These are phyloP conservation scores for Cataglyphis cursor DNA, from an alignment of 2,888 invertebrate genomes.

Conservation along the genomic window DNA sequence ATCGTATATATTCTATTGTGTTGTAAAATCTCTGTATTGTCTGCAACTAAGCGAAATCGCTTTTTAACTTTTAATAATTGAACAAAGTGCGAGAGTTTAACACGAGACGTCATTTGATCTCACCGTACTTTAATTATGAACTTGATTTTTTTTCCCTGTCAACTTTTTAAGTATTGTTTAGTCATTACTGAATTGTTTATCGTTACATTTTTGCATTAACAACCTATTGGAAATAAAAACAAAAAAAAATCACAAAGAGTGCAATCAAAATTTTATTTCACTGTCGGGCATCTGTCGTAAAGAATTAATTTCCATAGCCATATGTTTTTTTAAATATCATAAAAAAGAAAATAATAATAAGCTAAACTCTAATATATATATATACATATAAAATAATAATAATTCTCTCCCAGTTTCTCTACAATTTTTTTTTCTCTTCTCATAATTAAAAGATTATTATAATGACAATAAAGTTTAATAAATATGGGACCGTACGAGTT, in stretches of 20 bases:
- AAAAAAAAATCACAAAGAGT: neutral
- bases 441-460: neutral
- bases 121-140: neutral
- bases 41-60: neutral
- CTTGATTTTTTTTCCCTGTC: neutral
- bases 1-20: neutral
- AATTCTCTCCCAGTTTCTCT: neutral
- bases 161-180: neutral
- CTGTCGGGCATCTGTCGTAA: constrained; percentile 31
- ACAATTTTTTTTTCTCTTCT: neutral
- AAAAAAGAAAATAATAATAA: neutral
- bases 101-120: neutral
- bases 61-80: constrained; percentile 10
- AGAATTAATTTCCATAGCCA: constrained; percentile 37
- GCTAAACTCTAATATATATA: neutral
- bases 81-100: constrained; percentile 1
- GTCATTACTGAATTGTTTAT: neutral
- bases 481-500: neutral
- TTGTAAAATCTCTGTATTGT: neutral
- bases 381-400: neutral
- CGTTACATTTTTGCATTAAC: neutral
- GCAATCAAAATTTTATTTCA: constrained; percentile 19
- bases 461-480: constrained; percentile 1
- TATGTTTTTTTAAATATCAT: neutral
- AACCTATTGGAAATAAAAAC: neutral